Conservation (phyloP, 2,113 vertebrate species). For the Otus sunia region DNA sequence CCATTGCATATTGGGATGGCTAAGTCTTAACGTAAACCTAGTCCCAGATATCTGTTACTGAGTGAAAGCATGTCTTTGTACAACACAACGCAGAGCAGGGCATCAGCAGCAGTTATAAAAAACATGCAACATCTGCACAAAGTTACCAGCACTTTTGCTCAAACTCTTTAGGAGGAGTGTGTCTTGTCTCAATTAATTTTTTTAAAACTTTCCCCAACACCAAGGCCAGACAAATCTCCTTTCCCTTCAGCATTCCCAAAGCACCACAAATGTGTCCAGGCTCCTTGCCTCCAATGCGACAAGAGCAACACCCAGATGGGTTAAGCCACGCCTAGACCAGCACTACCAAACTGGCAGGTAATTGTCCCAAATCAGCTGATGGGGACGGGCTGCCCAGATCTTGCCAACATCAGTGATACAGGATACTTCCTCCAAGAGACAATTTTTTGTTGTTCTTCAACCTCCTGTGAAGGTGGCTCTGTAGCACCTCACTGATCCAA, state of each 20-base stretch:
- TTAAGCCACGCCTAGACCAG: neutral
- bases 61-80: neutral
- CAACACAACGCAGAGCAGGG: neutral
- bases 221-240: neutral
- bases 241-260: neutral
- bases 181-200: neutral
- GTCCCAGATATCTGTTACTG: neutral
- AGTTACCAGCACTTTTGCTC: neutral
- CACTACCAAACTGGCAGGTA: accelerated
- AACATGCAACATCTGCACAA: neutral
- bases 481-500: neutral
- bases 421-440: neutral
- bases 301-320: accelerated
- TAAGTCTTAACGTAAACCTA: neutral
- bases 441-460: neutral
- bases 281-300: neutral
- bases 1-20: neutral
- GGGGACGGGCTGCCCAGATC: neutral
- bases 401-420: accelerated
- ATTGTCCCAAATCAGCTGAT: accelerated
- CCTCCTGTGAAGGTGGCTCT: neutral
- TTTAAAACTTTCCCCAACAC: neutral
- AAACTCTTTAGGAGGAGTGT: neutral
- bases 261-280: accelerated
- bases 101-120: neutral